Base-by-base conservation (phyloP, 1,140 invertebrate species). In the Hycleus cichorii region DNA sequence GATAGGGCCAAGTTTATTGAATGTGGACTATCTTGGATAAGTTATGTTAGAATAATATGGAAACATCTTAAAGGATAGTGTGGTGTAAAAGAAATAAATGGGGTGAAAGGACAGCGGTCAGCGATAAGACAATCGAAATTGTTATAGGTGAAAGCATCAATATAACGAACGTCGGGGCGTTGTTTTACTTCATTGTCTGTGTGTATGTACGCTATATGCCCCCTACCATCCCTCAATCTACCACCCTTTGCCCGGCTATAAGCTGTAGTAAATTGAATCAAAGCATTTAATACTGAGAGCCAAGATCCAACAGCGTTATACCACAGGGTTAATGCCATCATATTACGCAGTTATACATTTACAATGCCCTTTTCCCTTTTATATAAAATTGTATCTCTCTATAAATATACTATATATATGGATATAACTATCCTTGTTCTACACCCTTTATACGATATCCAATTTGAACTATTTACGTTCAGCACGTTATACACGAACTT, bases 231-330 rank as follows among this genome's bases (percentile, higher is more conserved):
- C 18, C 18, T 18, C 4, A 53, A 54, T 53, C 57, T 32, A 32
- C 32, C 58, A 59, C 58, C 50, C 53, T 57, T 57, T 32, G 18
- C 51, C 52, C 57, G 58, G 47, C 50, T 51, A 48, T 55, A 63
- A 60, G 47, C 61, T 60, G 46, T 39, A 59, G 43, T 63, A 60
- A 63, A 63, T 63, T 63, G 58, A 63, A 63, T 63, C 52, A 60
- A 63, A 63, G 61, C 61, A 45, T 60, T 63, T 63, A 63, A 59
- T 63, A 52, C 61, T 48, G 49, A 49, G 24, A 55, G 56, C 60
- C 55, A 63, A 57, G 56, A 59, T 63, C 56, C 56, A 51, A 47
- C 43, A 49, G 47, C 51, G 43, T 52, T 58, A 47, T 49, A 58
- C 39, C 59, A 52, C 47, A 25, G 53, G 32, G 44, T 58, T 58